A percentile compares a stretch with the other conserved stretches of the same genome.
These are phyloP conservation scores for Ctenochaetus hawaiiensis DNA, from an alignment of 2,797 vertebrate genomes.

Conservation along the genomic window DNA sequence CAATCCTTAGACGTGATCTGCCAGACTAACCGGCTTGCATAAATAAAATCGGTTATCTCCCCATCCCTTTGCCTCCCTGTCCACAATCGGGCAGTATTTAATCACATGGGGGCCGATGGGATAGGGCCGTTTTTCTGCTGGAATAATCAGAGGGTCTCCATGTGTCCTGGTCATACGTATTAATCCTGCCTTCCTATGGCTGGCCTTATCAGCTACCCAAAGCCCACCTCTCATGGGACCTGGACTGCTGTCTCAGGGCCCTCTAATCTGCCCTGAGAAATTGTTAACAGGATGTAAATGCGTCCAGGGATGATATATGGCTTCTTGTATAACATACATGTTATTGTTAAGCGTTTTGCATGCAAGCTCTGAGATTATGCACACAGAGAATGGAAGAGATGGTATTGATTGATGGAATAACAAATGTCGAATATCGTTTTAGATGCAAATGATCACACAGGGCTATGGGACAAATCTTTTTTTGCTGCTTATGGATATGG, in stretches of 20 bases:
- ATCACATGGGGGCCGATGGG: slow-evolving; percentile 82
- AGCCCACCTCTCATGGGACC: slow-evolving; percentile 88
- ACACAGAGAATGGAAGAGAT: slow-evolving; percentile 78
- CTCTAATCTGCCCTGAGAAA: slow-evolving; percentile 88
- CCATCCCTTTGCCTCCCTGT: slow-evolving; percentile 80
- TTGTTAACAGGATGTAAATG: slow-evolving; percentile 91
- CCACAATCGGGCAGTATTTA: slow-evolving; percentile 82
- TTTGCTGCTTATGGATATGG: slow-evolving; percentile 66
- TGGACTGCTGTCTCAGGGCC: slow-evolving; percentile 81
- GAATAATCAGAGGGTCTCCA: slow-evolving; percentile 86
- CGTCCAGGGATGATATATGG: slow-evolving; percentile 86
- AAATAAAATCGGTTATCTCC: slow-evolving; percentile 89
- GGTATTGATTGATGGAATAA: slow-evolving; percentile 87
- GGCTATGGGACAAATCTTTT: slow-evolving; percentile 68
- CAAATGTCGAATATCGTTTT: slow-evolving; percentile 87
- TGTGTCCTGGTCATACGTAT: slow-evolving; percentile 87
- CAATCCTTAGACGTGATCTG: slow-evolving; percentile 84
- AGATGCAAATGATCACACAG: slow-evolving; percentile 87
- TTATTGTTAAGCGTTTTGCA: slow-evolving; percentile 88
- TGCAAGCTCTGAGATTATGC: slow-evolving; percentile 84
- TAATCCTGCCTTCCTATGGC: slow-evolving; percentile 88
- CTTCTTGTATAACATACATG: slow-evolving; percentile 86
- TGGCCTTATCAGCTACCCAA: slow-evolving; percentile 88
- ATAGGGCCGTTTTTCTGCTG: slow-evolving; percentile 83
- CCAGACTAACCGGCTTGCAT: slow-evolving; percentile 84